phyloP scores from a whole-genome alignment of 2,888 invertebrate species.

The Abscondita cerata region DNA sequence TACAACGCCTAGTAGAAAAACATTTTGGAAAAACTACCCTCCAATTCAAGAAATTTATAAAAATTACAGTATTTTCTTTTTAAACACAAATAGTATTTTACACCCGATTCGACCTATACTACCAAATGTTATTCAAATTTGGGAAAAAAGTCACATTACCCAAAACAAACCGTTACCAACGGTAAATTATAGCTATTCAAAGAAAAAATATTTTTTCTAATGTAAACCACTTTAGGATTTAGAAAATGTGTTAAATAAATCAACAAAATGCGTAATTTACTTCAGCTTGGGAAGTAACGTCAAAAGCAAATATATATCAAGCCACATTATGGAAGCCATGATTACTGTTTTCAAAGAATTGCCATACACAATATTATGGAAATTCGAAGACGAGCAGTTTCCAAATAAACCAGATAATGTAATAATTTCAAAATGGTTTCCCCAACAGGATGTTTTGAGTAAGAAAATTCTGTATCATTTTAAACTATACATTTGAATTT shows the following conservation, averaged over 20 bases:
- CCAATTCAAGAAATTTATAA: constrained; percentile 42
- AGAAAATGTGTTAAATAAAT: constrained; percentile 44
- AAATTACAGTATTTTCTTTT: constrained; percentile 51
- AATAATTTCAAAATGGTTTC: constrained; percentile 20
- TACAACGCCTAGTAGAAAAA: constrained; percentile 27
- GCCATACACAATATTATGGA: constrained; percentile 50
- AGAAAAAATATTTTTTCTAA: neutral
- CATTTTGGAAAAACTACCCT: constrained; percentile 49
- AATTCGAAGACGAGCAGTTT: constrained; percentile 45
- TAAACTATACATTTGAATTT: no score
- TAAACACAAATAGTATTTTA: constrained; percentile 50
- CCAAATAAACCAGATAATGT: constrained; percentile 45
- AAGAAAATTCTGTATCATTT: neutral
- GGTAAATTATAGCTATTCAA: constrained; percentile 35
- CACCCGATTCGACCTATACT: constrained; percentile 46
- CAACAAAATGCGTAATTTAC: constrained; percentile 48
- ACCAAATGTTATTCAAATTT: constrained; percentile 50
- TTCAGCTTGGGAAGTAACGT: constrained; percentile 52
- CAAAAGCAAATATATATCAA: constrained; percentile 42
- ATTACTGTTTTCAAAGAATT: constrained; percentile 45
- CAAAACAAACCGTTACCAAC: constrained; percentile 41
- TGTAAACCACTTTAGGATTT: constrained; percentile 42
- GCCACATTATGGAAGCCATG: constrained; percentile 40
- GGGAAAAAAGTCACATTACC: constrained; percentile 46
- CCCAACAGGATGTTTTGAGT: constrained; percentile 20